A percentile compares a stretch with the other conserved stretches of the same genome.
Evolutionary conservation across 2,888 invertebrate genomes (phyloP).

Genomic region (Thelaira solivaga): DNA sequence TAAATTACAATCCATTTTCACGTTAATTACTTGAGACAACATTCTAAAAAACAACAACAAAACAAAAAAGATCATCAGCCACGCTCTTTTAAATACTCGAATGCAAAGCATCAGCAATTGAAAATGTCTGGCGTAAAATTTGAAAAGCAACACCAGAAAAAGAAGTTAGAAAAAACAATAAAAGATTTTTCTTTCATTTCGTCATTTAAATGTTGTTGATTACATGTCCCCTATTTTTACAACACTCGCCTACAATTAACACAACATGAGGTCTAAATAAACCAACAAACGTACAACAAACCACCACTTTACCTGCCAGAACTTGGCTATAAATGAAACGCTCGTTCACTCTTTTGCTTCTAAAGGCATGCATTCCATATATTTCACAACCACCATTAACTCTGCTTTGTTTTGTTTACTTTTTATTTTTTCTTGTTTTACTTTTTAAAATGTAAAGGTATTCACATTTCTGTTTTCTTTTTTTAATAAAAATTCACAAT

Average conservation of each 20-base stretch:
- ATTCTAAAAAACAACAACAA: constrained; percentile 10
- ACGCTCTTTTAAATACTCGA: background rate
- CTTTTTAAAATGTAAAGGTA: constrained; percentile 11
- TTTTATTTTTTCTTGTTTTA: background rate
- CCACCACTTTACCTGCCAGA: background rate
- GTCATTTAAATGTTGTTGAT: constrained; percentile 19
- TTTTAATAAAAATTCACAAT: background rate
- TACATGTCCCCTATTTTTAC: constrained; percentile 48
- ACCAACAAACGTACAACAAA: background rate
- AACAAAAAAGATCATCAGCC: constrained; percentile 15
- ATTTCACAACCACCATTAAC: constrained; percentile 6
- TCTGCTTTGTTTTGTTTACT: background rate
- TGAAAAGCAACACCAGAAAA: too few relatives aligned
- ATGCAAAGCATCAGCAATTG: background rate
- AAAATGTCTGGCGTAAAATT: background rate
- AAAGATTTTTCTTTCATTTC: background rate
- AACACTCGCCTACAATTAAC: constrained; percentile 54
- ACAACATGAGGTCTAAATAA: constrained; percentile 47
- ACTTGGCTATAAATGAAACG: background rate
- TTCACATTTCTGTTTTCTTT: too few relatives aligned
- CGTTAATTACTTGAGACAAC: constrained; percentile 44
- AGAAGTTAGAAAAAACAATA: background rate
- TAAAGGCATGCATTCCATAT: background rate
- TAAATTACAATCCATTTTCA: constrained; percentile 56
- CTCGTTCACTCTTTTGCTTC: background rate